phyloP scores from a whole-genome alignment of 2,888 invertebrate genomes.

The Dynastes hyllus region DNA sequence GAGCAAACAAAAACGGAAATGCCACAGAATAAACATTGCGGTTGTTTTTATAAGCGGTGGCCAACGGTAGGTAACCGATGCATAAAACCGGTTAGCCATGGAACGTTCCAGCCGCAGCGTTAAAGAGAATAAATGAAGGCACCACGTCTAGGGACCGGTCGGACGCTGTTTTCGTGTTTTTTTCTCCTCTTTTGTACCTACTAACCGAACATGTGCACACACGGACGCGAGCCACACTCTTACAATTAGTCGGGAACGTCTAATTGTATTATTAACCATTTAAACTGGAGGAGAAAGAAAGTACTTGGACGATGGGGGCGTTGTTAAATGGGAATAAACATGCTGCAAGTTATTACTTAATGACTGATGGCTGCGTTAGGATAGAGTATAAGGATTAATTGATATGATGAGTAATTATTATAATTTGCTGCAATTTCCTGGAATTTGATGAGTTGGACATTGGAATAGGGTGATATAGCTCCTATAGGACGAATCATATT shows the following conservation, averaged over 20 bases:
- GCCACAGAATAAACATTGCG: slow-evolving; percentile 21
- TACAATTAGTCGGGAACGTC: background rate
- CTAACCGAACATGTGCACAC: background rate
- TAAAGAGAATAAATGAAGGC: background rate
- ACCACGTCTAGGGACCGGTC: background rate
- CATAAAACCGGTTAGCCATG: background rate
- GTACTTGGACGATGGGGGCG: background rate
- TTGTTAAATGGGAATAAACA: too few species aligned
- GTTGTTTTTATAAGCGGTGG: slow-evolving; percentile 25
- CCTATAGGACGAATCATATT: too few species aligned
- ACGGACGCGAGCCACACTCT: background rate
- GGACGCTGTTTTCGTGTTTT: background rate
- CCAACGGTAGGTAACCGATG: background rate
- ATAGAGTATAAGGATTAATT: too few species aligned
- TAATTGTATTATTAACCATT: slow-evolving; percentile 33
- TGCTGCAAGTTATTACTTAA: too few species aligned
- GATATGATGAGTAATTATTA: too few species aligned
- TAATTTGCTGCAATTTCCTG: too few species aligned
- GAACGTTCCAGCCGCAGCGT: background rate
- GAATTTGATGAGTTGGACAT: too few species aligned
- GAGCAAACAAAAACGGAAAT: slow-evolving; percentile 12
- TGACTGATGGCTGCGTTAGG: too few species aligned
- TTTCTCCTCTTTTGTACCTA: background rate
- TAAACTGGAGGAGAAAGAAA: slow-evolving; percentile 6
- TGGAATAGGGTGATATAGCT: too few species aligned